These are phyloP conservation scores for Anser brachyrhynchus DNA, from an alignment of 2,113 vertebrate genomes.

Conservation along the genomic window DNA sequence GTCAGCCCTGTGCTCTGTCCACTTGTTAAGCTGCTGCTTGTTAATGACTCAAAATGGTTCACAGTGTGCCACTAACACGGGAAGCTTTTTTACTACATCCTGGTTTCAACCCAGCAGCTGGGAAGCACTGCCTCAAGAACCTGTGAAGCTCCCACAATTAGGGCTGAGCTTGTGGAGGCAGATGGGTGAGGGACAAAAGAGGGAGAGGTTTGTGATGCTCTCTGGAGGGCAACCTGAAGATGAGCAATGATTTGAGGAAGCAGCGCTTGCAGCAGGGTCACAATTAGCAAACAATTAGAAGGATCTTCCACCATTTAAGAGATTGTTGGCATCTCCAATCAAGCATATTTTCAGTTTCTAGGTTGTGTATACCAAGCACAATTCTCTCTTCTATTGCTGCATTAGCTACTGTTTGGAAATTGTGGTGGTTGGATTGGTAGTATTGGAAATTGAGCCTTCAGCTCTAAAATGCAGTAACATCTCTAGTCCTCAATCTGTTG, in stretches of 20 bases:
- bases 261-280: neutral
- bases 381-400: neutral
- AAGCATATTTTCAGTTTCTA: neutral
- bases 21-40: neutral
- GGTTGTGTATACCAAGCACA: neutral
- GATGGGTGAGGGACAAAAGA: neutral
- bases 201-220: neutral
- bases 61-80: rapidly evolving
- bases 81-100: neutral
- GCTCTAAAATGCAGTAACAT: neutral
- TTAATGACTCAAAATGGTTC: neutral
- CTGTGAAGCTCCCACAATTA: neutral
- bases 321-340: neutral
- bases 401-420: neutral
- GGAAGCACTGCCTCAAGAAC: neutral
- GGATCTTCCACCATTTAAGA: neutral
- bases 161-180: neutral
- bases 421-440: neutral
- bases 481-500: neutral
- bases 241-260: neutral
- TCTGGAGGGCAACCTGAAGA: rapidly evolving
- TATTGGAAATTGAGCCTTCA: neutral
- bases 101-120: neutral
- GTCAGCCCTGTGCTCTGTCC: neutral
- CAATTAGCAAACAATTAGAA: neutral